Percentiles rank a stretch among this genome's conserved stretches.
Evolutionary conservation across 2,888 invertebrate genomes (phyloP).

Genomic region (Acleris holmiana): DNA sequence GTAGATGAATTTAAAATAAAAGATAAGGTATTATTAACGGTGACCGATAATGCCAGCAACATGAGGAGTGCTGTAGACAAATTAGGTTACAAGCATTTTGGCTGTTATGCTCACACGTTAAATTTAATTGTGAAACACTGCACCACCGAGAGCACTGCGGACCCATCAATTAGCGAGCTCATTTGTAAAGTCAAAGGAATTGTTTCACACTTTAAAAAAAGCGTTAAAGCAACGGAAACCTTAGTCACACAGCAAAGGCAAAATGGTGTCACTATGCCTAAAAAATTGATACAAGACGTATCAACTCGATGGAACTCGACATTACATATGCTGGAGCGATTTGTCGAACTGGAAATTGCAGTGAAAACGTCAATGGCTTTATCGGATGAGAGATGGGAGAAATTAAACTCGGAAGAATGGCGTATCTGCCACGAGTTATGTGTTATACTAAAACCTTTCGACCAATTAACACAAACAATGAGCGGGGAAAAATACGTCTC

Average conservation of each 20-base stretch:
- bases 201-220: constrained; percentile 37
- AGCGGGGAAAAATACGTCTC: constrained; percentile 30
- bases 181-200: constrained; percentile 27
- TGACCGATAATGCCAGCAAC: constrained; percentile 36
- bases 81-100: constrained; percentile 26
- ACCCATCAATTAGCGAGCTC: constrained; percentile 10
- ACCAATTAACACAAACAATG: constrained; percentile 34
- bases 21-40: constrained; percentile 29
- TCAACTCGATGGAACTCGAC: constrained; percentile 34
- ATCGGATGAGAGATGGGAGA: constrained; percentile 28
- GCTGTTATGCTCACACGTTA: too few relatives aligned
- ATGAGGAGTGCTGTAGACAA: constrained; percentile 23
- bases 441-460: constrained; percentile 31
- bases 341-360: constrained; percentile 27
- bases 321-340: constrained; percentile 28
- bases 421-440: constrained; percentile 32
- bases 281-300: constrained; percentile 33
- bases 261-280: constrained; percentile 26
- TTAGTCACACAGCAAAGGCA: constrained; percentile 34
- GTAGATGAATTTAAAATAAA: constrained; percentile 29
- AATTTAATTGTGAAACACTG: constrained; percentile 11
- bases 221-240: constrained; percentile 34
- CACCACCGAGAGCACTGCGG: constrained; percentile 30
- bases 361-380: constrained; percentile 31
- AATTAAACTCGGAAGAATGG: constrained; percentile 30